These are phyloP conservation scores for Eurytoma adleriae DNA, from an alignment of 2,888 invertebrate species.

Conservation along the genomic window DNA sequence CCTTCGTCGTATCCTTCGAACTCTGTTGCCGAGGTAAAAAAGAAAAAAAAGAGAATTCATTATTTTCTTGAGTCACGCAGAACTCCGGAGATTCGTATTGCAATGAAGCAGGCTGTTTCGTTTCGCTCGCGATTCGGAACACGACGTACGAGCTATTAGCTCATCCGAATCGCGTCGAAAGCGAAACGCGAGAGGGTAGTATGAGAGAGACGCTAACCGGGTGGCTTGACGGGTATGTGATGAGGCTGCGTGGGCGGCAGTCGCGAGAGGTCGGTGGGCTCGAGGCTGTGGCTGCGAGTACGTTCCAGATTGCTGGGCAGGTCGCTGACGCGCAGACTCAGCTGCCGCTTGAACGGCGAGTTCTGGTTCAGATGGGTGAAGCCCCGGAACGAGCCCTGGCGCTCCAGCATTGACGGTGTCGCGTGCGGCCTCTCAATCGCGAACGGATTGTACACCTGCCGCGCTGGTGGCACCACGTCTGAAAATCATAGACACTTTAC, in stretches of 20 bases:
- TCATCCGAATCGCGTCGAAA: not conserved
- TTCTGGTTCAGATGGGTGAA: conserved; percentile 89
- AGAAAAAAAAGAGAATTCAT: conserved; percentile 59
- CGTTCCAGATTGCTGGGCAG: conserved; percentile 96
- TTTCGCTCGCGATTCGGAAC: too few relatives aligned
- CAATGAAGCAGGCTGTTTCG: not conserved
- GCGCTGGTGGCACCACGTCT: conserved; percentile 77
- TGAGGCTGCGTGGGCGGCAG: conserved; percentile 72
- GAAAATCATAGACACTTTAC: not conserved
- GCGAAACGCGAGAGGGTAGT: not conserved
- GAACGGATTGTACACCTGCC: conserved; percentile 89
- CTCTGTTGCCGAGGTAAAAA: conserved; percentile 69
- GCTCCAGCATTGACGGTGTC: conserved; percentile 93
- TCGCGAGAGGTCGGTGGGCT: conserved; percentile 74
- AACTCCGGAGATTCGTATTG: not conserved
- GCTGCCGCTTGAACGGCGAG: conserved; percentile 96
- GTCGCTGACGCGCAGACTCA: conserved; percentile 95
- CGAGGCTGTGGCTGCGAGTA: conserved; percentile 77
- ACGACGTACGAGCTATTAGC: not conserved
- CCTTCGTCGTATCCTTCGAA: conserved; percentile 75
- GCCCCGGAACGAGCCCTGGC: conserved; percentile 96
- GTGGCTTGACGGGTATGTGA: conserved; percentile 74
- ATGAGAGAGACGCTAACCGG: conserved; percentile 69
- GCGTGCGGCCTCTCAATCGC: conserved; percentile 98
- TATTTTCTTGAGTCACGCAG: conserved; percentile 24